A percentile compares a stretch with the other conserved stretches of the same genome.
Conservation (phyloP, 2,797 vertebrate genomes). For the Poeciliopsis paucimaculata region DNA sequence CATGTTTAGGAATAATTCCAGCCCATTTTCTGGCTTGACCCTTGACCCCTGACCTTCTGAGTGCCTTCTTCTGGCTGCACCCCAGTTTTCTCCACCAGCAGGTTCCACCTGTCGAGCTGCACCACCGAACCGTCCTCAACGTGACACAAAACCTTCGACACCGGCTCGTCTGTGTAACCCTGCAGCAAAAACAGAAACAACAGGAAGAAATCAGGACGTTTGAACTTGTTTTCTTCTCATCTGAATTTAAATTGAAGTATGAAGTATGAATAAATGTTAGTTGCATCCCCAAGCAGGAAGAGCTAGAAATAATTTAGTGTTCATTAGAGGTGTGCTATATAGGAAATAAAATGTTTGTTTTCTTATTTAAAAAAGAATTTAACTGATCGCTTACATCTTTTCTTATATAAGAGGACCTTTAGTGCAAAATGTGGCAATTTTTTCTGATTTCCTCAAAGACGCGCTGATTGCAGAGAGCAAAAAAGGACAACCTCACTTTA, state of each 20-base stretch:
- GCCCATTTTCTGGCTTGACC: not conserved
- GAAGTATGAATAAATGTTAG: not conserved
- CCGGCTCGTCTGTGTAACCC: constrained; percentile 97
- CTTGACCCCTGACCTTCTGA: constrained; percentile 85
- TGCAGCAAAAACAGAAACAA: constrained; percentile 52
- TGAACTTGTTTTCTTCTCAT: not conserved
- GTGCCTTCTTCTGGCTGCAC: constrained; percentile 90
- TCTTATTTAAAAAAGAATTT: too few species aligned
- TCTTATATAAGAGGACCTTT: too few species aligned
- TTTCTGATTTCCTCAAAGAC: not conserved
- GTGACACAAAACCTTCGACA: constrained; percentile 96
- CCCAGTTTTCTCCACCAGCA: constrained; percentile 89
- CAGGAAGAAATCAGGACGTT: not conserved
- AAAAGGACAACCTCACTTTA: not conserved
- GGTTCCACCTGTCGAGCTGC: constrained; percentile 97
- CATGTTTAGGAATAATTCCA: not conserved
- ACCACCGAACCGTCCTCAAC: constrained; percentile 98
- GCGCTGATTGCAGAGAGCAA: not conserved
- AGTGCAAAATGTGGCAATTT: too few species aligned
- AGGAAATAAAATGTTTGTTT: too few species aligned
- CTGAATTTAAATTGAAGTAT: not conserved
- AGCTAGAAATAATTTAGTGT: too few species aligned
- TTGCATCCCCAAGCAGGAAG: too few species aligned
- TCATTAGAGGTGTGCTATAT: too few species aligned
- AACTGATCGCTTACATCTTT: too few species aligned